phyloP scores from a whole-genome alignment of 2,113 vertebrate species.

The Cepphus grylle region DNA sequence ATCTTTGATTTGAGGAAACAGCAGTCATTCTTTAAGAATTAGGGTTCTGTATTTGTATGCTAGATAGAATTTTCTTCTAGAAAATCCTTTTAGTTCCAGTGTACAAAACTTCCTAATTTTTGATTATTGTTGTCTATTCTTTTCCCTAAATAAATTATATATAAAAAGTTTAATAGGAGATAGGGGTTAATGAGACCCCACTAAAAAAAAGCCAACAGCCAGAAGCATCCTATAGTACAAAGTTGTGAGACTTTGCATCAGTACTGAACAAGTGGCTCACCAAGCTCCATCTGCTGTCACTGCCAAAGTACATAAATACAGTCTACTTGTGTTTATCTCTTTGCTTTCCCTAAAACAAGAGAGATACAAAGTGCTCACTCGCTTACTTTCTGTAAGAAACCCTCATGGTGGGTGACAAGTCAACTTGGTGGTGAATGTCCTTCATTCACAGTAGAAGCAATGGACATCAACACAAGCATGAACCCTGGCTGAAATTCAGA shows the following conservation, averaged over 20 bases:
- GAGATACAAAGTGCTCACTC: neutral
- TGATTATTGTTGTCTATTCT: neutral
- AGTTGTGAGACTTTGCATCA: neutral
- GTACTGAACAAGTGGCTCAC: neutral
- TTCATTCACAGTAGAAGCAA: neutral
- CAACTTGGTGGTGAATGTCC: neutral
- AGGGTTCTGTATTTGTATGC: neutral
- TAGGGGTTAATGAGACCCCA: neutral
- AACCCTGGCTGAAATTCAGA: neutral
- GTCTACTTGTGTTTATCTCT: neutral
- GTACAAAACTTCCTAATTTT: neutral
- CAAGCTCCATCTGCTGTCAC: neutral
- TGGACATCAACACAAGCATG: neutral
- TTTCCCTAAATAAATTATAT: neutral
- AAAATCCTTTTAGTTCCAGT: neutral
- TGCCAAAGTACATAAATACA: neutral
- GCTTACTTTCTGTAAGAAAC: neutral
- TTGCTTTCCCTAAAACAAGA: neutral
- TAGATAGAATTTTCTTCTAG: neutral
- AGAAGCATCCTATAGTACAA: neutral
- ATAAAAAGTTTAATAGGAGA: neutral
- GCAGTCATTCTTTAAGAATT: neutral
- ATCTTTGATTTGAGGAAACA: neutral
- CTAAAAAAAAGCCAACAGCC: neutral
- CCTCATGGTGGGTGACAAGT: neutral